phyloP scores from a whole-genome alignment of 1,140 invertebrate genomes.

The Aricia agestis region DNA sequence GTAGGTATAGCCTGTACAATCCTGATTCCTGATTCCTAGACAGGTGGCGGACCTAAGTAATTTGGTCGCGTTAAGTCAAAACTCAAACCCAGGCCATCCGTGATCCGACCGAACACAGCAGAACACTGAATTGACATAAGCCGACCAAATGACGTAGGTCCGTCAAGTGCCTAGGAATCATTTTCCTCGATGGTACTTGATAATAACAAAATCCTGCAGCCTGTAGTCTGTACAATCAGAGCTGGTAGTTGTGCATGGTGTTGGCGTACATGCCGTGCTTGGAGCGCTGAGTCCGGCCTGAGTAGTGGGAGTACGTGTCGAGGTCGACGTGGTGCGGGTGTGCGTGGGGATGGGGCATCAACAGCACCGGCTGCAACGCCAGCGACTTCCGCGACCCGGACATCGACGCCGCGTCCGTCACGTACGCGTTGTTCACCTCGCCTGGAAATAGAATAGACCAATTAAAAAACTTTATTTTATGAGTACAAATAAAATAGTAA shows the following conservation, averaged over 20 bases:
- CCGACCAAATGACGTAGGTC: too few relatives aligned
- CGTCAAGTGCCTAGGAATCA: too few relatives aligned
- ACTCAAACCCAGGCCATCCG: too few relatives aligned
- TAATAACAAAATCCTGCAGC: not conserved
- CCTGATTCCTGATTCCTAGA: too few relatives aligned
- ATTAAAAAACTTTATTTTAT: too few relatives aligned
- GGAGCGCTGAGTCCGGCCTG: slow-evolving; percentile 78
- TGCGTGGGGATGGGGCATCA: slow-evolving; percentile 76
- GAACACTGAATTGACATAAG: too few relatives aligned
- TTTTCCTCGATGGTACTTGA: too few relatives aligned
- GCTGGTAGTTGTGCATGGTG: slow-evolving; percentile 80
- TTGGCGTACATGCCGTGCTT: slow-evolving; percentile 74
- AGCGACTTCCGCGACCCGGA: slow-evolving; percentile 90
- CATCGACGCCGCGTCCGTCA: slow-evolving; percentile 87
- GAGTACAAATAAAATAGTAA: too few relatives aligned
- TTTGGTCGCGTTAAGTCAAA: too few relatives aligned
- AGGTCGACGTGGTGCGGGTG: slow-evolving; percentile 66
- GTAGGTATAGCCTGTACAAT: too few relatives aligned
- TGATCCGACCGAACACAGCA: too few relatives aligned
- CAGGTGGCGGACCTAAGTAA: too few relatives aligned
- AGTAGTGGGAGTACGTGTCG: slow-evolving; percentile 86
- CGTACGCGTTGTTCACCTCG: slow-evolving; percentile 90
- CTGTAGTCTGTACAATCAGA: slow-evolving; percentile 48
- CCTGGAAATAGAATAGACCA: slow-evolving; percentile 73
- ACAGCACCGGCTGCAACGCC: slow-evolving; percentile 89